These are phyloP conservation scores for Saturnia japonica DNA, from an alignment of 2,888 invertebrate species.

Conservation along the genomic window DNA sequence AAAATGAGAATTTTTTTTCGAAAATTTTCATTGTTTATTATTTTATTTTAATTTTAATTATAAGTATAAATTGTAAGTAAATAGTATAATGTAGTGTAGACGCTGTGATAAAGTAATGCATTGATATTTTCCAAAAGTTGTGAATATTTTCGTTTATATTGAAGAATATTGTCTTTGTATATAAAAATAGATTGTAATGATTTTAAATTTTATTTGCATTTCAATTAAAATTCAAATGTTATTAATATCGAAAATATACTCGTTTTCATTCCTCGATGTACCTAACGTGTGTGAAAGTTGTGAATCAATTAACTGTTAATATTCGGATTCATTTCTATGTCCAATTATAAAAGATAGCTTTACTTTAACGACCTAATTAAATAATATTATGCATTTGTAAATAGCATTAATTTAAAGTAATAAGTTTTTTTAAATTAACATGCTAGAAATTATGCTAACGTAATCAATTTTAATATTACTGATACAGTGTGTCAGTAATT, in stretches of 20 bases:
- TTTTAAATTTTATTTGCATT: not conserved
- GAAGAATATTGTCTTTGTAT: not conserved
- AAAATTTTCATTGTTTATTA: not conserved
- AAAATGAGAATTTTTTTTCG: not conserved
- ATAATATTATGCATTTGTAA: constrained; percentile 15
- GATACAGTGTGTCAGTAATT: not conserved
- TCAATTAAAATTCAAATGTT: not conserved
- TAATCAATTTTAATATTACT: not conserved
- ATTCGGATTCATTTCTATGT: not conserved
- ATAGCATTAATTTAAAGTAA: constrained; percentile 5
- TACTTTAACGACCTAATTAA: not conserved
- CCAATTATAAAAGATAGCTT: not conserved
- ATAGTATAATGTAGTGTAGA: not conserved
- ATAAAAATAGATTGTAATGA: not conserved
- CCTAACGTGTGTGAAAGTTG: not conserved
- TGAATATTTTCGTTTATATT: not conserved
- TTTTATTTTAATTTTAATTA: not conserved
- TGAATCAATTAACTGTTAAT: not conserved
- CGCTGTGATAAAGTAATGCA: not conserved
- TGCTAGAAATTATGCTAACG: not conserved
- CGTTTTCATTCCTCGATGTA: not conserved
- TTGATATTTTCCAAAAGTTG: not conserved
- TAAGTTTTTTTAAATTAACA: constrained; percentile 19
- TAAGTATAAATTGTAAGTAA: not conserved
- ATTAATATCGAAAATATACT: not conserved